Conservation (phyloP, 2,888 invertebrate species). For the Ophion ellenae region DNA sequence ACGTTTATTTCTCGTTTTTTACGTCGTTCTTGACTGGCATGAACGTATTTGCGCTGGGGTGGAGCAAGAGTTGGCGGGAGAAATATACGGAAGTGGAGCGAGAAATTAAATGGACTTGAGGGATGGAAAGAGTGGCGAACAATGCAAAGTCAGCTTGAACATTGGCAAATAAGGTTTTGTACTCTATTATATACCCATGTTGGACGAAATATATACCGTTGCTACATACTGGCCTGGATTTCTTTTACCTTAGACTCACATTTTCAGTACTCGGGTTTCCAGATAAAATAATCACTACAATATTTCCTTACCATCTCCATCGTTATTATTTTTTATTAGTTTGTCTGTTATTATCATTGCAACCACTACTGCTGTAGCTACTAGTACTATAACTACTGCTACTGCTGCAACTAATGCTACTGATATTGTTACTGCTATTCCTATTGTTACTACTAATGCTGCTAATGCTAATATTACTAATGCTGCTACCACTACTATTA, state of each 20-base stretch:
- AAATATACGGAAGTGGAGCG: neutral
- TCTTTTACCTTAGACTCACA: neutral
- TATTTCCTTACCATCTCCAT: neutral
- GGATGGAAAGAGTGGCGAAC: slow-evolving; percentile 16
- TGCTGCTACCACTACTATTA: neutral
- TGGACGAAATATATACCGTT: neutral
- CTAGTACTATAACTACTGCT: neutral
- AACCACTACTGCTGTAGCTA: neutral
- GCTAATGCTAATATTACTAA: neutral
- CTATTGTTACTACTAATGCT: neutral
- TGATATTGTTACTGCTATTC: neutral
- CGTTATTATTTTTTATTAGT: neutral
- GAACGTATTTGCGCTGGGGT: neutral
- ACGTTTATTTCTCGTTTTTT: neutral
- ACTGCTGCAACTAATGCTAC: neutral
- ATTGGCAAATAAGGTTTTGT: neutral
- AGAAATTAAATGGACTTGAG: neutral
- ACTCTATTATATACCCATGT: neutral
- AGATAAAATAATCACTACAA: neutral
- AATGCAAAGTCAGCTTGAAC: slow-evolving; percentile 10
- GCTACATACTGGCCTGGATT: neutral
- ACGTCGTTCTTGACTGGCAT: neutral
- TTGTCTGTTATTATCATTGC: neutral
- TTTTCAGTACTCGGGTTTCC: neutral
- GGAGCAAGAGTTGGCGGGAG: neutral